These are phyloP conservation scores for Peromyscus maniculatus DNA, from an alignment of 2,113 vertebrate genomes.

Conservation along the genomic window DNA sequence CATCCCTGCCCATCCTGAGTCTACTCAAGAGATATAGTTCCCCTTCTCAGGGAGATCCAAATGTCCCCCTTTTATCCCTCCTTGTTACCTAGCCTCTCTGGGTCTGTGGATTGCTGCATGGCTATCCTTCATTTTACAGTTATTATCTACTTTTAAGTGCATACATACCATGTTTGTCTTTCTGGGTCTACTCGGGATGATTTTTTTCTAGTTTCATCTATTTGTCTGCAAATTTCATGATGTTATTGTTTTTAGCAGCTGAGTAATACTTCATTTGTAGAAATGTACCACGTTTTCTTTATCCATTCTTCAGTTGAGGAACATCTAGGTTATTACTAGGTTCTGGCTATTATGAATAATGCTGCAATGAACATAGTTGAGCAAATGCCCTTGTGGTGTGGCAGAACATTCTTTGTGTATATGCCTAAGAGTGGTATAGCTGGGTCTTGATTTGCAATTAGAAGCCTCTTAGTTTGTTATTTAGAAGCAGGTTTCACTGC, in stretches of 20 bases:
- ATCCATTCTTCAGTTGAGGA: not conserved
- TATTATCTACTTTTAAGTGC: not conserved
- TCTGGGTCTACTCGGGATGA: not conserved
- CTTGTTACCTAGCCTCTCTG: not conserved
- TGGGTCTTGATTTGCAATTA: not conserved
- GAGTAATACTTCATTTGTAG: not conserved
- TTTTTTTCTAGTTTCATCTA: not conserved
- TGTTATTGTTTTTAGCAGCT: not conserved
- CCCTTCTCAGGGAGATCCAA: not conserved
- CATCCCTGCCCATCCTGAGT: too few relatives aligned
- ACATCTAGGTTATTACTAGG: not conserved
- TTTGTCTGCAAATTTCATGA: not conserved
- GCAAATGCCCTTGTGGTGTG: not conserved
- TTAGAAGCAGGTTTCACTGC: not conserved
- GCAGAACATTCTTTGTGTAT: not conserved
- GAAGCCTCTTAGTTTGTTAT: not conserved
- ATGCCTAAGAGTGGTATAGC: not conserved
- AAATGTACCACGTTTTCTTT: not conserved
- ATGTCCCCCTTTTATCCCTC: not conserved
- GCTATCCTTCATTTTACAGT: not conserved
- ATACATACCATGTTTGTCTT: not conserved
- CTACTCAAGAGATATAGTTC: too few relatives aligned
- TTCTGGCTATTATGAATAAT: not conserved
- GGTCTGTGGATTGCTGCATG: not conserved
- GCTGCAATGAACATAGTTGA: not conserved